These are phyloP conservation scores for Oxystoma pomonae DNA, from an alignment of 2,888 invertebrate genomes.

Conservation along the genomic window DNA sequence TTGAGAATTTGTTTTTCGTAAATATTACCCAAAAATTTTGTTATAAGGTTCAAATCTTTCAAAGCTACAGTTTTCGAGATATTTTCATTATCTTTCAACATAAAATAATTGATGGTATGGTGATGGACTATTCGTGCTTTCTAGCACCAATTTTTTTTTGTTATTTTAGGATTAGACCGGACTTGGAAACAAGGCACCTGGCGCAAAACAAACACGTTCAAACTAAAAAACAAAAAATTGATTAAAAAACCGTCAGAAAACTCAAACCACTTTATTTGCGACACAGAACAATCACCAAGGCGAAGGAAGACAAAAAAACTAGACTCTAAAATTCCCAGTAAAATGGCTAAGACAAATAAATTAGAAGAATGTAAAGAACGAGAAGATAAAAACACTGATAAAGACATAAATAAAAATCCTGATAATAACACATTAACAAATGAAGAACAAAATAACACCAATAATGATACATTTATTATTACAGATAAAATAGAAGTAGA, in stretches of 20 bases:
- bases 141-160: too few species aligned
- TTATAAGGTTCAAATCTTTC: too few species aligned
- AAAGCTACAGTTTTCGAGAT: too few species aligned
- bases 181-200: slow-evolving; percentile 74
- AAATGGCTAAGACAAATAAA: neutral
- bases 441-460: neutral
- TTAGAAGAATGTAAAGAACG: too few species aligned
- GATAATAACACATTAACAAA: neutral
- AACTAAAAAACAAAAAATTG: neutral
- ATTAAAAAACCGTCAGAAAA: neutral
- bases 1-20: too few species aligned
- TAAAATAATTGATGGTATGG: too few species aligned
- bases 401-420: neutral
- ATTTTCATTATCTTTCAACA: too few species aligned
- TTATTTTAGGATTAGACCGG: slow-evolving; percentile 49
- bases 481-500: neutral
- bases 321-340: neutral
- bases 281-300: neutral
- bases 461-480: neutral
- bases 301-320: neutral
- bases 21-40: too few species aligned
- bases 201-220: slow-evolving; percentile 34
- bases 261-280: neutral
- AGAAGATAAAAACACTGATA: neutral
- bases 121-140: too few species aligned